phyloP scores from a whole-genome alignment of 2,113 vertebrate genomes.

The Accipiter virgatus region DNA sequence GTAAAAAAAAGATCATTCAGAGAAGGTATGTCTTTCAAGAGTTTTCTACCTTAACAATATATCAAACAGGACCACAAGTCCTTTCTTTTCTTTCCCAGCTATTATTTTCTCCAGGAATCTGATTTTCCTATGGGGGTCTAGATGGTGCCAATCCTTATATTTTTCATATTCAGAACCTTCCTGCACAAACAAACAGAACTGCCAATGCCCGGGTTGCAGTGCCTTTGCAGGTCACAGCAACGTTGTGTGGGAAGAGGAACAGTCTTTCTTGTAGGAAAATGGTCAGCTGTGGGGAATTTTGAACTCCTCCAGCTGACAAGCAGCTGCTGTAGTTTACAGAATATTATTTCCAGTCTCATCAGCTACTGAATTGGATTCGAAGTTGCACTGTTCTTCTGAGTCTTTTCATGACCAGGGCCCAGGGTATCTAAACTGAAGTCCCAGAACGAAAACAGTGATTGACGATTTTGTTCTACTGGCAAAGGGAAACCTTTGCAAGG shows the following conservation, averaged over 20 bases:
- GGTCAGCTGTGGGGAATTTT: background rate
- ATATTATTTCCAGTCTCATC: background rate
- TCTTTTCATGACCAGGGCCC: background rate
- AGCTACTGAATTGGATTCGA: background rate
- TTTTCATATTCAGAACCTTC: background rate
- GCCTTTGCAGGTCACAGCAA: background rate
- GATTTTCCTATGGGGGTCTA: background rate
- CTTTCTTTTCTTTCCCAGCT: background rate
- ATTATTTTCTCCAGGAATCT: background rate
- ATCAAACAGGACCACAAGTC: background rate
- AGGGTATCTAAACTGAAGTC: background rate
- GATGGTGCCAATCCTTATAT: background rate
- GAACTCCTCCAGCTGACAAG: background rate
- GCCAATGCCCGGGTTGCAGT: background rate
- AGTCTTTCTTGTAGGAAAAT: background rate
- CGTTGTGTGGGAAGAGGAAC: background rate
- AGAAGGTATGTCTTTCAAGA: background rate
- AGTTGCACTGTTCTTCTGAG: background rate
- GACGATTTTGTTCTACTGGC: background rate
- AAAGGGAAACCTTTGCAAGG: background rate
- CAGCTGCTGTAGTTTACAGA: background rate
- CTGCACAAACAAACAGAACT: background rate
- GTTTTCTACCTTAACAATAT: background rate
- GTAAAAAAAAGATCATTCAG: background rate
- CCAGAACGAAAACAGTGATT: background rate